A percentile compares a stretch with the other conserved stretches of the same genome.
Conservation (phyloP, 2,888 invertebrate genomes). For the Schizotus pectinicornis region DNA sequence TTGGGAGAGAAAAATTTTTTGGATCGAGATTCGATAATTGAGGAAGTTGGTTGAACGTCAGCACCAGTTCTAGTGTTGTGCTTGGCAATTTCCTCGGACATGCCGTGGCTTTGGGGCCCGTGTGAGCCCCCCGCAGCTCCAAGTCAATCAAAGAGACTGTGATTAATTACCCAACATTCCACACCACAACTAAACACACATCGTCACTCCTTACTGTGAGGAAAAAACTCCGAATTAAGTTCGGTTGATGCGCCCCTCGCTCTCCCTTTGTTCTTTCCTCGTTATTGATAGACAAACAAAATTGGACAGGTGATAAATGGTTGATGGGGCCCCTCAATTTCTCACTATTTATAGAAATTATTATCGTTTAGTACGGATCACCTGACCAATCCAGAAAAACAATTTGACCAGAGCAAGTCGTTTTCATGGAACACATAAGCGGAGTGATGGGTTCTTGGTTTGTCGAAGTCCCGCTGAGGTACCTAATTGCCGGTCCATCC, state of each 20-base stretch:
- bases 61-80: conserved; percentile 8
- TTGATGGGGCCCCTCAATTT: not conserved
- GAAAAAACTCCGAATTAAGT: not conserved
- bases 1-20: too few relatives aligned
- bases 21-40: not conserved
- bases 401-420: too few relatives aligned
- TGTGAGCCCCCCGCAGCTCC: conserved; percentile 36
- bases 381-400: too few relatives aligned
- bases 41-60: conserved; percentile 1
- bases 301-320: conserved; percentile 6
- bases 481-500: conserved; percentile 43
- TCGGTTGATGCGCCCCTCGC: not conserved
- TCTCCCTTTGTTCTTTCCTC: not conserved
- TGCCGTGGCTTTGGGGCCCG: conserved; percentile 14
- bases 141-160: conserved; percentile 49
- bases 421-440: too few relatives aligned
- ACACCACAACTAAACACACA: conserved; percentile 35
- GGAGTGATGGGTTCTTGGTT: conserved; percentile 1
- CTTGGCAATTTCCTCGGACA: conserved; percentile 20
- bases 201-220: conserved; percentile 18
- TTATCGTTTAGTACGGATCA: not conserved
- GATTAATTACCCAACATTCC: conserved; percentile 53
- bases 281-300: conserved; percentile 3
- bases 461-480: conserved; percentile 27
- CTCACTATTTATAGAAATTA: not conserved